Evolutionary conservation across 2,113 vertebrate genomes (phyloP).

Genomic region (Thamnaconus septentrionalis): DNA sequence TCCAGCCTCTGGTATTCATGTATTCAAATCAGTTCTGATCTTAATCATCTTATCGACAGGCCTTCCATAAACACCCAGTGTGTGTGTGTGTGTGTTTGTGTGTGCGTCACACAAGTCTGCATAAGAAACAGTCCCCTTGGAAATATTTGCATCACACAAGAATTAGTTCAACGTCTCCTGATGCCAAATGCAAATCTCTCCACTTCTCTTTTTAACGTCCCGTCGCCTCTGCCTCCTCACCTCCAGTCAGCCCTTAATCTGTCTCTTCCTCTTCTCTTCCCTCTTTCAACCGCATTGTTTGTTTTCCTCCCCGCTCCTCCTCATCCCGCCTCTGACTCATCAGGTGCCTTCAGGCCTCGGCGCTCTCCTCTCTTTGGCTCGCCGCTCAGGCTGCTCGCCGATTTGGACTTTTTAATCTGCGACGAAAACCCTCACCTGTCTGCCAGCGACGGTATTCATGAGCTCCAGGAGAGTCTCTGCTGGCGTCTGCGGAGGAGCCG

Average conservation of each 20-base stretch:
- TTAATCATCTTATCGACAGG: constrained; percentile 35
- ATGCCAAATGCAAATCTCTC: constrained; percentile 13
- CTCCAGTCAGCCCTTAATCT: constrained; percentile 42
- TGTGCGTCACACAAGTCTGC: no score
- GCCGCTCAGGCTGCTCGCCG: constrained; percentile 63
- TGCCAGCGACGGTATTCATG: constrained; percentile 37
- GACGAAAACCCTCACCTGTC: constrained; percentile 53
- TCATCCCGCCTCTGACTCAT: constrained; percentile 50
- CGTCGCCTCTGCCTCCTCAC: constrained; percentile 5
- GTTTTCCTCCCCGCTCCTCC: constrained; percentile 27
- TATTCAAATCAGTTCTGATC: constrained; percentile 42
- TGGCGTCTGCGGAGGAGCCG: constrained; percentile 27
- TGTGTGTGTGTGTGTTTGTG: not conserved
- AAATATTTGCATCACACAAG: constrained; percentile 13
- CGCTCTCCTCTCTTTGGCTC: constrained; percentile 48
- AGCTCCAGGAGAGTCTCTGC: constrained; percentile 21
- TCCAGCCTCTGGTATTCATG: constrained; percentile 20
- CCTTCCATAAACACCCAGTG: constrained; percentile 4
- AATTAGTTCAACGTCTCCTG: constrained; percentile 3
- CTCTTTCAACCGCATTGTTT: constrained; percentile 35
- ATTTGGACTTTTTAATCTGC: constrained; percentile 69
- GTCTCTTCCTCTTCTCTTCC: constrained; percentile 28
- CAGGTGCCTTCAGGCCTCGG: constrained; percentile 35
- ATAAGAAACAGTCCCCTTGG: constrained; percentile 2
- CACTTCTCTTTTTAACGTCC: constrained; percentile 7